Evolutionary conservation across 1,140 invertebrate genomes (phyloP).

Genomic region (Euborellia annulipes): DNA sequence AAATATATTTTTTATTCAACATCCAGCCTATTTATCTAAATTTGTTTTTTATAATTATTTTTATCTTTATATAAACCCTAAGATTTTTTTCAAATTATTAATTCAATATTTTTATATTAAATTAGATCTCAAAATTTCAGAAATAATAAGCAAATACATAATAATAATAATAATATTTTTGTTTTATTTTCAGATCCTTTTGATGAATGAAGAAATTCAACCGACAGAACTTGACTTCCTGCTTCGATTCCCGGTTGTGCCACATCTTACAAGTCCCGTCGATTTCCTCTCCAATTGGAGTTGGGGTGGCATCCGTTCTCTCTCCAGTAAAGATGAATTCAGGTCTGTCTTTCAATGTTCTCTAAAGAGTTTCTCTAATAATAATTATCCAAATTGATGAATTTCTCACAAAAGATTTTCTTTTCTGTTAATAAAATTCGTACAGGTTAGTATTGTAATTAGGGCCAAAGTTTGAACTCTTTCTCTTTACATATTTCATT

Average conservation of each 20-base stretch:
- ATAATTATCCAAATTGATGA: no score
- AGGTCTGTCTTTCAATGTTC: no score
- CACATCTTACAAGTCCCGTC: constrained; percentile 77
- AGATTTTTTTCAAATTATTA: not conserved
- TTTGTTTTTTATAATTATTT: not conserved
- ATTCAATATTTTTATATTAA: not conserved
- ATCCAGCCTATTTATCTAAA: no score
- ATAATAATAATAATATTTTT: not conserved
- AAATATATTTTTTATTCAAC: no score
- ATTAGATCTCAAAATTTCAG: not conserved
- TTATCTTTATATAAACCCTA: not conserved
- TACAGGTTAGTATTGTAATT: no score
- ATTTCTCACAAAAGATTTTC: no score
- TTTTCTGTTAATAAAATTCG: no score
- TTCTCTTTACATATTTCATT: no score
- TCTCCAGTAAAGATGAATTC: constrained; percentile 81
- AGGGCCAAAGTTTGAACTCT: no score
- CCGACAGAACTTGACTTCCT: constrained; percentile 80
- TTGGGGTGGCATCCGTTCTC: constrained; percentile 88
- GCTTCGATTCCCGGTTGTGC: constrained; percentile 82
- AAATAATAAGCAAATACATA: not conserved
- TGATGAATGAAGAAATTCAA: constrained; percentile 71
- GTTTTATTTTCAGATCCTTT: constrained; percentile 48
- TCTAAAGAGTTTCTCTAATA: no score
- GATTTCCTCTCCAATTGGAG: constrained; percentile 83